phyloP scores from a whole-genome alignment of 2,113 vertebrate species.

The Hystrix cristata region DNA sequence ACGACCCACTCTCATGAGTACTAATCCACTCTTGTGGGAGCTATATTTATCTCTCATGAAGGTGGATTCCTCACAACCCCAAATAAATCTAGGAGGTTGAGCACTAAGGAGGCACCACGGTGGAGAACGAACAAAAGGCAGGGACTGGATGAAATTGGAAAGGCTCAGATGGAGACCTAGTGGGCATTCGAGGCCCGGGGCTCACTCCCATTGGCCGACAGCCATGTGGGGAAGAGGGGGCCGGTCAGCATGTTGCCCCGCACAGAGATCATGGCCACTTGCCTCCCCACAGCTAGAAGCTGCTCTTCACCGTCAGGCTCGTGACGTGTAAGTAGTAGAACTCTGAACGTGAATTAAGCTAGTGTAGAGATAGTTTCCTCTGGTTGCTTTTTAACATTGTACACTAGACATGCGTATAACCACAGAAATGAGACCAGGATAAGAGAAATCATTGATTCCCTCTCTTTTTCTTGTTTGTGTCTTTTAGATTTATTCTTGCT shows the following conservation, averaged over 20 bases:
- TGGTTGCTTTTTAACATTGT: neutral
- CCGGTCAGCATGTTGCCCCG: neutral
- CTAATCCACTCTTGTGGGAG: neutral
- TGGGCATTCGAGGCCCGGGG: neutral
- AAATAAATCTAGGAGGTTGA: neutral
- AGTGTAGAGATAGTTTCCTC: neutral
- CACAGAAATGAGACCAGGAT: neutral
- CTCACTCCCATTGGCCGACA: neutral
- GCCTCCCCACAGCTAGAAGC: conserved; percentile 32
- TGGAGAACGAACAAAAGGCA: neutral
- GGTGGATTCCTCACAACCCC: neutral
- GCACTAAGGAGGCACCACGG: neutral
- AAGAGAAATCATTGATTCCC: neutral
- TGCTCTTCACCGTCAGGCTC: neutral
- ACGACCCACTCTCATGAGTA: neutral
- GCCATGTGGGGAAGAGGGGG: too few relatives aligned
- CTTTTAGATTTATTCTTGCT: conserved; percentile 95
- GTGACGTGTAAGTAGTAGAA: neutral
- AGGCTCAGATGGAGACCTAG: neutral
- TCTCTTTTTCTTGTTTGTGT: conserved; percentile 45
- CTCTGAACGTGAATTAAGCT: neutral
- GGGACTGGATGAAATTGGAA: neutral
- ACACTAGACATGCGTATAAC: neutral
- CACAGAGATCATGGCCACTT: neutral
- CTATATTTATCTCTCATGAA: neutral